Conservation (phyloP, 2,888 invertebrate genomes). For the Eupithecia abbreviata region DNA sequence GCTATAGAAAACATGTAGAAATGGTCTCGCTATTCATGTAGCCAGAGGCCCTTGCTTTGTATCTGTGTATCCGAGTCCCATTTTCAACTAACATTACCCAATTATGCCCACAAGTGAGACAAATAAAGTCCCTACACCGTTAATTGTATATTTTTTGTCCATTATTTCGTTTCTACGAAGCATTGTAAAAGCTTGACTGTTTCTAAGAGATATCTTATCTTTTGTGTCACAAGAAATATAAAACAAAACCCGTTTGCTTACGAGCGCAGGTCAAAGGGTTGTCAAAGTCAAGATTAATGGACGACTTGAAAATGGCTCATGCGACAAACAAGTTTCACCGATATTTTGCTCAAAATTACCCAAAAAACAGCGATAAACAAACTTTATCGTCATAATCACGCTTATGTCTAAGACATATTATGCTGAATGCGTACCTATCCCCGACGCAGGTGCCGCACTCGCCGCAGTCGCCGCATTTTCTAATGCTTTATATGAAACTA, state of each 20-base stretch:
- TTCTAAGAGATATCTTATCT: not conserved
- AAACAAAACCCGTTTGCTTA: not conserved
- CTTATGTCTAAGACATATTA: not conserved
- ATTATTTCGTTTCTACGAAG: not conserved
- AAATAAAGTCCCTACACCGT: no score
- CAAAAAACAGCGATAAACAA: not conserved
- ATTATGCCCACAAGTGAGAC: no score
- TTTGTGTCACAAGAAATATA: not conserved
- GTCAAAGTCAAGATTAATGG: constrained; percentile 7
- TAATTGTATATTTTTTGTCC: no score
- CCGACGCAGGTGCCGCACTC: no score
- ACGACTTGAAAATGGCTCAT: not conserved
- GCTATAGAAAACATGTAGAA: no score
- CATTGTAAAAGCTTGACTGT: not conserved
- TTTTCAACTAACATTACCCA: no score
- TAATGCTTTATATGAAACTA: no score
- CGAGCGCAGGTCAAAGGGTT: not conserved
- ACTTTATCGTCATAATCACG: not conserved
- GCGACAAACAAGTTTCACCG: not conserved
- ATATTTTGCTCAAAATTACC: not conserved
- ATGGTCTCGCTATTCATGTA: no score
- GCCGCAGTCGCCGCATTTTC: no score
- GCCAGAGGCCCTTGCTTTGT: no score
- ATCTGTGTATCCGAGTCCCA: no score
- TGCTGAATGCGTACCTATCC: no score